Conservation (phyloP, 2,113 vertebrate genomes). For the Periophthalmodon schlosseri region DNA sequence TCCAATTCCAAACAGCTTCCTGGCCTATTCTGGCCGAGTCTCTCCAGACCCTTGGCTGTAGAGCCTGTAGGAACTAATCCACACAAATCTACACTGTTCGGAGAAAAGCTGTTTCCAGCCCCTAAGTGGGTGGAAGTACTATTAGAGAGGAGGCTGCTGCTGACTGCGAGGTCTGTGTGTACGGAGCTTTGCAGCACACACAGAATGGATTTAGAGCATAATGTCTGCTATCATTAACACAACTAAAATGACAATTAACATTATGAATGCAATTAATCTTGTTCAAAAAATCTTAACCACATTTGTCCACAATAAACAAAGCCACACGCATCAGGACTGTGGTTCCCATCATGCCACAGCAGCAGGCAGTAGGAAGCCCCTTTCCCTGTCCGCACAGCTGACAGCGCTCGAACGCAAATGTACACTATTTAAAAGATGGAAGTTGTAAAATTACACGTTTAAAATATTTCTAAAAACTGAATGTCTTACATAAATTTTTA, state of each 20-base stretch:
- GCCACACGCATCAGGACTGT: neutral
- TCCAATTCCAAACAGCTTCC: conserved; percentile 75
- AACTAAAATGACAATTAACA: conserved; percentile 16
- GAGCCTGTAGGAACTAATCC: conserved; percentile 63
- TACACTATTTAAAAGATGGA: too few relatives aligned
- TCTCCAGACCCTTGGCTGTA: conserved; percentile 60
- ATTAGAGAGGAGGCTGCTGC: conserved; percentile 67
- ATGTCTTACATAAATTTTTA: neutral
- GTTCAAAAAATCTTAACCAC: neutral
- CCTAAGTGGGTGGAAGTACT: conserved; percentile 70
- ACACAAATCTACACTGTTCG: conserved; percentile 73
- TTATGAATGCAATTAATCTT: neutral
- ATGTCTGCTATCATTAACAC: conserved; percentile 40
- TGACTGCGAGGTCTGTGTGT: conserved; percentile 63
- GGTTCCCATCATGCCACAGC: too few relatives aligned
- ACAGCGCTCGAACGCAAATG: neutral
- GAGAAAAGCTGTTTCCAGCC: conserved; percentile 73
- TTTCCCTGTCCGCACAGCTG: neutral
- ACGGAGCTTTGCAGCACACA: conserved; percentile 64
- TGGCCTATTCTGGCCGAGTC: conserved; percentile 67
- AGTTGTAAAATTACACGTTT: too few relatives aligned
- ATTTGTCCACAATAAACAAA: too few relatives aligned
- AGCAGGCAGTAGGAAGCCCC: neutral
- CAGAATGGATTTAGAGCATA: conserved; percentile 59
- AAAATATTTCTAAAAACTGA: too few relatives aligned